Conservation (phyloP, 2,797 vertebrate species). For the Callimico goeldii region DNA sequence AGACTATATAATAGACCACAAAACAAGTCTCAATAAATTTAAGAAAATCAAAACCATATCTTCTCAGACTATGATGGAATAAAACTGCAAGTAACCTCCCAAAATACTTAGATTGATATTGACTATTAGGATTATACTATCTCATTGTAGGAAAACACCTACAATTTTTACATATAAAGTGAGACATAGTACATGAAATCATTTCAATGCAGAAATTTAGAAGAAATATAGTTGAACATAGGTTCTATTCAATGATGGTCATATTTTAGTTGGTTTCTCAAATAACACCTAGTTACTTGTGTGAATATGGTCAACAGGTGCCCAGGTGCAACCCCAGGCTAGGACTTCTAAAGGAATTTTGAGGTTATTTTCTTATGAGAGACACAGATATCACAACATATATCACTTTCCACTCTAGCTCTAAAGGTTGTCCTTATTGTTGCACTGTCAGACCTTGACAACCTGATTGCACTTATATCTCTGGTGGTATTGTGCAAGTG, state of each 20-base stretch:
- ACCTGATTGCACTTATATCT: not conserved
- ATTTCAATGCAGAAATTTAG: not conserved
- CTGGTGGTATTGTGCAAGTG: not conserved
- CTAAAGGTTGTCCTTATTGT: not conserved
- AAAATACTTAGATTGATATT: not conserved
- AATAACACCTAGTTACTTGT: not conserved
- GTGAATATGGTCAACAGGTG: not conserved
- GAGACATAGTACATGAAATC: not conserved
- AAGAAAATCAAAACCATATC: not conserved
- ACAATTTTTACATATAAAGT: not conserved
- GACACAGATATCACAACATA: not conserved
- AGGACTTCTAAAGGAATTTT: not conserved
- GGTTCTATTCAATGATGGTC: not conserved
- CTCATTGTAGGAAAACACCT: not conserved
- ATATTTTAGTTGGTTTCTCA: conserved; percentile 23
- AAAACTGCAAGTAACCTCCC: not conserved
- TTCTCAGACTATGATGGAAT: not conserved
- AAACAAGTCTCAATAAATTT: too few species aligned
- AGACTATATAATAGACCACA: too few species aligned
- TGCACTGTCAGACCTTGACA: not conserved
- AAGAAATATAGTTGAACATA: not conserved
- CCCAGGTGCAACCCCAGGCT: not conserved
- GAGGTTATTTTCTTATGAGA: not conserved
- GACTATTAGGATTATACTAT: not conserved
- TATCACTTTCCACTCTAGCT: not conserved